Evolutionary conservation across 2,888 invertebrate species (phyloP).

Genomic region (Blastobasis lacticolella): DNA sequence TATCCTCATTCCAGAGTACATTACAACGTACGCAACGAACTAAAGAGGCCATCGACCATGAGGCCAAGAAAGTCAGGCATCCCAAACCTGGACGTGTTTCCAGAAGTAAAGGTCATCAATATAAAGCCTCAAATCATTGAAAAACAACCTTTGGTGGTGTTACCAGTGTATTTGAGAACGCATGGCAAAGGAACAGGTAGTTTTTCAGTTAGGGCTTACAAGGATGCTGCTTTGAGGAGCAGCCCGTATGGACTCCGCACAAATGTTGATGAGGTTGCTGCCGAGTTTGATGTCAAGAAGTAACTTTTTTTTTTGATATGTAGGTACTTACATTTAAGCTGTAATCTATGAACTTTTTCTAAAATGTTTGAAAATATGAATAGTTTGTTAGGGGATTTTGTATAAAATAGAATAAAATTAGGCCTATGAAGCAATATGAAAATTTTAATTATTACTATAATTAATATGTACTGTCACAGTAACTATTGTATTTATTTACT

Average conservation of each 20-base stretch:
- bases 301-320: not conserved
- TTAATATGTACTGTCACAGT: conserved; percentile 57
- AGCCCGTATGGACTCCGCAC: conserved; percentile 19
- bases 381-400: too few species aligned
- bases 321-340: too few species aligned
- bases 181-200: not conserved
- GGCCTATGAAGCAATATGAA: conserved; percentile 53
- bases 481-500: conserved; percentile 56
- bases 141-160: conserved; percentile 29
- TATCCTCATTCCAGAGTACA: conserved; percentile 17
- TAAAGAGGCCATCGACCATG: conserved; percentile 7
- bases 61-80: conserved; percentile 31
- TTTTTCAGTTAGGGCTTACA: conserved; percentile 3
- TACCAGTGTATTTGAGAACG: conserved; percentile 42
- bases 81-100: conserved; percentile 29
- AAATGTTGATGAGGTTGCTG: conserved; percentile 2
- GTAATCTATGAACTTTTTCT: too few species aligned
- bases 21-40: not conserved
- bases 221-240: conserved; percentile 20
- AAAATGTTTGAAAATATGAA: too few species aligned
- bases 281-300: not conserved
- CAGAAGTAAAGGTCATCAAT: conserved; percentile 35
- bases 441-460: conserved; percentile 34
- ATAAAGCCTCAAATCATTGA: conserved; percentile 22
- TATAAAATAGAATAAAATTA: too few species aligned